Evolutionary conservation across 2,113 vertebrate genomes (phyloP).

Genomic region (Galeopterus variegatus): DNA sequence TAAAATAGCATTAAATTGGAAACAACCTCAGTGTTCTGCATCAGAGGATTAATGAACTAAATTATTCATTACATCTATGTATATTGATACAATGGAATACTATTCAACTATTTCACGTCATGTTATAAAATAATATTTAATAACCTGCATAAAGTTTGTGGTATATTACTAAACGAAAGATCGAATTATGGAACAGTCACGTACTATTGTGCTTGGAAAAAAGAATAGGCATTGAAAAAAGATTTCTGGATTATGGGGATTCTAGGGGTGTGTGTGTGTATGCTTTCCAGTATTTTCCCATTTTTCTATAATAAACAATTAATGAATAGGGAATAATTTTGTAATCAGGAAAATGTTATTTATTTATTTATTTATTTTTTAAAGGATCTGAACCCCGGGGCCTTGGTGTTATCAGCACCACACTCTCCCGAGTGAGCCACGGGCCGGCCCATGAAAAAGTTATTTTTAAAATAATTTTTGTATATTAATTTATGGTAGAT

Average conservation of each 20-base stretch:
- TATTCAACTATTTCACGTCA: slow-evolving; percentile 21
- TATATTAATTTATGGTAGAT: slow-evolving; percentile 49
- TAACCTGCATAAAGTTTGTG: background rate
- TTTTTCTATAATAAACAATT: background rate
- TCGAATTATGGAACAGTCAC: background rate
- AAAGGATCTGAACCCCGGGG: no score
- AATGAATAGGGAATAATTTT: slow-evolving; percentile 20
- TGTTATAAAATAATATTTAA: slow-evolving; percentile 4
- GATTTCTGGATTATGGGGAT: background rate
- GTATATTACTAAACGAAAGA: slow-evolving; percentile 32
- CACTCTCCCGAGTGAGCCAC: no score
- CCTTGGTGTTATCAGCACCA: no score
- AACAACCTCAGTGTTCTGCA: background rate
- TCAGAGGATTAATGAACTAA: background rate
- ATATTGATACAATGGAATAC: background rate
- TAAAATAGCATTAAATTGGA: background rate
- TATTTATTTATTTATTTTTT: no score
- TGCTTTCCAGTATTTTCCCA: background rate
- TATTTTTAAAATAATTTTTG: slow-evolving; percentile 22
- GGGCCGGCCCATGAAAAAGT: background rate
- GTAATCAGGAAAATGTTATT: background rate
- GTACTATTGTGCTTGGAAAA: background rate
- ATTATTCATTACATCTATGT: background rate
- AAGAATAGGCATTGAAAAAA: background rate
- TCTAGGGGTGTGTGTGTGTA: background rate